Base-by-base conservation (phyloP, 1,140 invertebrate species). In the Drosophila nigrodunni region DNA sequence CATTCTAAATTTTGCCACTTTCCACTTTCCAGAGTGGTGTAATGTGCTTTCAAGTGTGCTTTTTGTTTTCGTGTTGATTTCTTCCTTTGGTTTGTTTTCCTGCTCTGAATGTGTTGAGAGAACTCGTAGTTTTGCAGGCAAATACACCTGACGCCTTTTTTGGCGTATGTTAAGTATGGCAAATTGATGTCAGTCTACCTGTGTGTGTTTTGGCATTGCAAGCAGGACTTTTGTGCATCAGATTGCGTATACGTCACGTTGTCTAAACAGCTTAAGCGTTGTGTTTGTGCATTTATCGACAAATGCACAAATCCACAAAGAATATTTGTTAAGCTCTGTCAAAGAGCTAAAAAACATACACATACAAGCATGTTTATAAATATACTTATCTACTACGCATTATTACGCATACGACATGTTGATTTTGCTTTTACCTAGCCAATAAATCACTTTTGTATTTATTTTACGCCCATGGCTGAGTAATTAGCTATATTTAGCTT, bases 41-140 rank as follows among this genome's bases (percentile, higher is more conserved):
- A 81, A 89, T 88, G 85, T 67, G 80, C 80, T 67, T 75, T 83
- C 52, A 78, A 85, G 85, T 88, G 77, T 80, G 70, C 80, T 78
- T 35, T 11, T 87, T 74, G 46, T 74, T 54, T 72, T 41, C 46
- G 47, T 75, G 62, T 59, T 49, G 58, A 35, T 67, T 43, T 61
- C 50, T 15, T 18, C 37, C 52, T 66, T 80, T 62, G 64, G 60
- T 73, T 65, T 55, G 61, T 44, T 70, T 21, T 59, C 43, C 80
- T 60, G 80, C 76, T 79, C 73, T 57, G 78, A 69, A 87, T 87
- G 68, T 76, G 82, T 60, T 87, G 73, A 79, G 80, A 83, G 72
- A 65, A 76, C 66, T 57, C 66, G 44, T 37, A 37, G 68, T 76
- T 47, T 76, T 71, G 25, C 61, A 66, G 60, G 58, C 10, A 30